Base-by-base conservation (phyloP, 2,797 vertebrate genomes). In the Lemur catta region DNA sequence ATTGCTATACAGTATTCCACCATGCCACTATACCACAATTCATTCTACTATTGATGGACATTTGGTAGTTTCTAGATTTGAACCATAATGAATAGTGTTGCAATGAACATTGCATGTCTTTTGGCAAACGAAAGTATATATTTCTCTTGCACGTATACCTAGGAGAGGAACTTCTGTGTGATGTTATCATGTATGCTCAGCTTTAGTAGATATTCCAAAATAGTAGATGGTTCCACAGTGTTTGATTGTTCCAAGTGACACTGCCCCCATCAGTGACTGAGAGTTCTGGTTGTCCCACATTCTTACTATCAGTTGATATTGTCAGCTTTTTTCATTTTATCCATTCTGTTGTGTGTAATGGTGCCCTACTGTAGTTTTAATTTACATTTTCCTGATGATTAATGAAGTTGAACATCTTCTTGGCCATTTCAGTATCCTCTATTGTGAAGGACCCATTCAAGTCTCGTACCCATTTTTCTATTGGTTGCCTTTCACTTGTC, bases 21-120 rank as follows among this genome's bases (percentile, higher is more conserved):
- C 33, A 22, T 72, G 22, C 75, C 24, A 14, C 59, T 69, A 57
- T 38, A 63, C 35, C 30, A 41, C 14, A 22, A 26, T 75, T n/a
- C 26, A 28, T 93, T 82, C 61, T 46, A 84, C n/a, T 72, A 69
- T 65, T 88, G 26, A 69, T 33, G 48, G 43, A 67, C 57, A 74
- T 79, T 90, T 65, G 75, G 59, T 26, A 76, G n/a, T 93, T 78
- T 92, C 88, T 86, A 95, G 79, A 74, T 86, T 72, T 57, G 69
- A 74, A 26, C 46, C 52, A 89, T 50, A 52, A 78, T 26, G 65
- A 48, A 82, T 50, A 81, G 4, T n/a, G 50, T 52, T 76, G 30
- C 13, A 55, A 67, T 55, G 33, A 79, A 59, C 61, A 67, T 88
- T 90, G 43, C 48, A 69, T 22, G 17, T 84, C 28, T 88, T 80